A percentile compares a stretch with the other conserved stretches of the same genome.
These are phyloP conservation scores for Hypotaenidia philippensis DNA, from an alignment of 2,797 vertebrate species.

Conservation along the genomic window DNA sequence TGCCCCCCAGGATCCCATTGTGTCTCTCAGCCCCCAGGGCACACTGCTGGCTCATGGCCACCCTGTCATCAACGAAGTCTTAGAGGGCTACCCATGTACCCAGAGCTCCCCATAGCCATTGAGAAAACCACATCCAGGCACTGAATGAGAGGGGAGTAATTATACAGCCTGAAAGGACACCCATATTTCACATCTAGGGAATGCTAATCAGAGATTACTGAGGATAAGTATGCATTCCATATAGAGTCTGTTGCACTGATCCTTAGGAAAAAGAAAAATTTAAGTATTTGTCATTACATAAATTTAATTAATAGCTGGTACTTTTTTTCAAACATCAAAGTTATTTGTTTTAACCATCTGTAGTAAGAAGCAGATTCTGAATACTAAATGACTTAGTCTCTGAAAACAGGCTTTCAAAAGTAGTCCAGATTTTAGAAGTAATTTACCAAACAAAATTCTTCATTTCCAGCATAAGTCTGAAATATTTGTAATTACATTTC, in stretches of 20 bases:
- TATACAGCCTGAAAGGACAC: not conserved
- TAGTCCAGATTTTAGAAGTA: not conserved
- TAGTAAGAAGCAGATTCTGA: not conserved
- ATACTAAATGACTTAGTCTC: not conserved
- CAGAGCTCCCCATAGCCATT: fast-evolving
- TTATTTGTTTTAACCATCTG: not conserved
- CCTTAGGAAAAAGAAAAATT: not conserved
- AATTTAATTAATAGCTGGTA: not conserved
- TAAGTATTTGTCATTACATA: not conserved
- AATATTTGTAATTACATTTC: not conserved
- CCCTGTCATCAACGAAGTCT: no score
- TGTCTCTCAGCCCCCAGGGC: no score
- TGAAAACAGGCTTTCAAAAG: not conserved
- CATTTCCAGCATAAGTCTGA: not conserved
- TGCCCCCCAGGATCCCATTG: no score
- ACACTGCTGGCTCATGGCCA: no score
- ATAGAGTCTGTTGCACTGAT: not conserved
- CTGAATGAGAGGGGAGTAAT: not conserved
- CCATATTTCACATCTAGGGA: not conserved
- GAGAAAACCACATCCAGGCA: not conserved
- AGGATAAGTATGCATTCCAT: not conserved
- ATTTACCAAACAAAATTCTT: not conserved
- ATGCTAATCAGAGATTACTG: not conserved
- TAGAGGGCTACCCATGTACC: not conserved
- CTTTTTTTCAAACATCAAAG: not conserved